Conservation (phyloP, 2,113 vertebrate species). For the Bucco capensis region DNA sequence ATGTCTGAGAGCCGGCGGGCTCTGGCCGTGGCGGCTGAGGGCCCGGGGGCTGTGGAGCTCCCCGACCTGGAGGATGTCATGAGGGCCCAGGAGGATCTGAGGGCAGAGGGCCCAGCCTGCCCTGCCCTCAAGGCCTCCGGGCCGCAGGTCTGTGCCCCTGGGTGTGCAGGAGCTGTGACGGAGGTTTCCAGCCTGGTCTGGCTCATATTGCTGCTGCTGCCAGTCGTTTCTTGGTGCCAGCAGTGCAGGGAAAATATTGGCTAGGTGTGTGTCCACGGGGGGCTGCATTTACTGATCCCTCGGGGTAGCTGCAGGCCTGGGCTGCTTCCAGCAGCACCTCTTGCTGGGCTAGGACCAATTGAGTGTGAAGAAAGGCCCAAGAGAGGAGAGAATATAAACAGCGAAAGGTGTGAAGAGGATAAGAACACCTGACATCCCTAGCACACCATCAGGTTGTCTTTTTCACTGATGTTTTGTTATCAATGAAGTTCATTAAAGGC, state of each 20-base stretch:
- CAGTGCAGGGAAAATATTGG: neutral
- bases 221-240: neutral
- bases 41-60: neutral
- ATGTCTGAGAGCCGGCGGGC: neutral
- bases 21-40: neutral
- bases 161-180: neutral
- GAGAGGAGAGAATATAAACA: accelerated
- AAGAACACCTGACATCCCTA: accelerated
- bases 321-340: neutral
- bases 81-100: neutral
- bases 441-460: accelerated
- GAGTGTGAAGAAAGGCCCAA: accelerated
- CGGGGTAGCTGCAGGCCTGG: neutral
- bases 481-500: accelerated
- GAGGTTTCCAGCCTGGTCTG: neutral
- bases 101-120: neutral
- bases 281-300: neutral
- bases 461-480: neutral
- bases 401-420: accelerated
- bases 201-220: neutral
- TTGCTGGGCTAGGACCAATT: neutral
- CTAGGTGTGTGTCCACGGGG: neutral
- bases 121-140: neutral
- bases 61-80: too few species aligned
- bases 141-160: too few species aligned